Percentiles rank a stretch among this genome's conserved stretches.
phyloP scores from a whole-genome alignment of 2,113 vertebrate species.

The Phylloscopus trochilus region DNA sequence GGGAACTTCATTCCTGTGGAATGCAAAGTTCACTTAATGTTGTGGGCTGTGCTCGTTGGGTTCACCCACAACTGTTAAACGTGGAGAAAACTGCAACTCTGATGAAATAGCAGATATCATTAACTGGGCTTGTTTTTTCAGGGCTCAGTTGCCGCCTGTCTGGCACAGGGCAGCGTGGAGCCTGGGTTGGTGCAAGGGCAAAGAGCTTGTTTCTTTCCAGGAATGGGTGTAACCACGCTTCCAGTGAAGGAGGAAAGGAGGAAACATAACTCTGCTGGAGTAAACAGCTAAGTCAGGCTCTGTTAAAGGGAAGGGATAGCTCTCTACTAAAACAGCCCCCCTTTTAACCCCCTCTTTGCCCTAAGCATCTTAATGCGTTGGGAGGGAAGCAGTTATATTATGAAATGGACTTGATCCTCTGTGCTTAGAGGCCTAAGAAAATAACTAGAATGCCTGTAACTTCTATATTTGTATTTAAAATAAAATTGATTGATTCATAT shows the following conservation, averaged over 20 bases:
- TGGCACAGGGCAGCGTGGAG: neutral
- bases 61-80: neutral
- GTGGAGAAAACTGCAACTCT: neutral
- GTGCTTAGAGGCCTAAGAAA: neutral
- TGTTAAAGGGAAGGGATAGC: neutral
- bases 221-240: neutral
- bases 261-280: neutral
- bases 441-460: neutral
- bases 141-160: accelerated
- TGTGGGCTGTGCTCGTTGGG: neutral
- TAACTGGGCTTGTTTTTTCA: neutral
- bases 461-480: neutral
- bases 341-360: neutral
- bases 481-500: neutral
- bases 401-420: neutral
- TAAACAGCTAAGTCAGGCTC: neutral
- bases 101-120: neutral
- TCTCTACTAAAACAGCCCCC: neutral
- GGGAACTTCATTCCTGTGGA: neutral
- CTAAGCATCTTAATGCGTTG: neutral
- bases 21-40: neutral
- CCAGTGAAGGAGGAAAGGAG: neutral
- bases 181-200: neutral
- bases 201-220: neutral
- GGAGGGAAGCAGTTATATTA: neutral